These are phyloP conservation scores for Nudaria mundana DNA, from an alignment of 2,888 invertebrate genomes.

Conservation along the genomic window DNA sequence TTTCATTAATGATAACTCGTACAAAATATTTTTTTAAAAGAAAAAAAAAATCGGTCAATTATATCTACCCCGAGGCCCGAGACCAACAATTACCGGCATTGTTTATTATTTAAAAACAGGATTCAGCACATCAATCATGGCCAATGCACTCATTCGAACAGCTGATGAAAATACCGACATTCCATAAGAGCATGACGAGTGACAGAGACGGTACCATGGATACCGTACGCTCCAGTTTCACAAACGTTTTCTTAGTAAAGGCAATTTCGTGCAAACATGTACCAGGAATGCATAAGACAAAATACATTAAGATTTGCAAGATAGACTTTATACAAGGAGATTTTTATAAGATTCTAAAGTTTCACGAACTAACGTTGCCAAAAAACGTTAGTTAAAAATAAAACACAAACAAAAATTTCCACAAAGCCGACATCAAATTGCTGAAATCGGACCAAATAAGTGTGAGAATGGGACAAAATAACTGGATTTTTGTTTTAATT, in stretches of 20 bases:
- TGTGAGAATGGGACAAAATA: too few relatives aligned
- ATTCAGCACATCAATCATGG: constrained; percentile 28
- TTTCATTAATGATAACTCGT: too few relatives aligned
- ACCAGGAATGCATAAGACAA: constrained; percentile 41
- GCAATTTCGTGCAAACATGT: constrained; percentile 47
- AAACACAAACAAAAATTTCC: too few relatives aligned
- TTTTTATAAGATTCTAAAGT: constrained; percentile 8
- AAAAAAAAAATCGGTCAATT: too few relatives aligned
- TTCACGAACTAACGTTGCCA: too few relatives aligned
- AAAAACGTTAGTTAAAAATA: too few relatives aligned
- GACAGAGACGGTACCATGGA: constrained; percentile 22
- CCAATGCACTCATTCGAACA: constrained; percentile 22
- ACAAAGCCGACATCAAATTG: too few relatives aligned
- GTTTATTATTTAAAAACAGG: constrained; percentile 29
- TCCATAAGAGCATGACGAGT: constrained; percentile 15
- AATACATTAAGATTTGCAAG: constrained; percentile 21
- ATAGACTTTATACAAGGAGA: constrained; percentile 19
- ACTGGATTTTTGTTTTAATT: too few relatives aligned
- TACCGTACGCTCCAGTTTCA: constrained; percentile 54
- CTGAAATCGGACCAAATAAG: too few relatives aligned
- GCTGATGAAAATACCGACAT: constrained; percentile 35
- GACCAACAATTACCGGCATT: too few relatives aligned
- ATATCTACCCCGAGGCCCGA: too few relatives aligned
- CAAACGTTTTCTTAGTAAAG: constrained; percentile 46
- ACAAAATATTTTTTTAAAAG: too few relatives aligned